phyloP scores from a whole-genome alignment of 2,888 invertebrate species.

The Zeuzera pyrina region DNA sequence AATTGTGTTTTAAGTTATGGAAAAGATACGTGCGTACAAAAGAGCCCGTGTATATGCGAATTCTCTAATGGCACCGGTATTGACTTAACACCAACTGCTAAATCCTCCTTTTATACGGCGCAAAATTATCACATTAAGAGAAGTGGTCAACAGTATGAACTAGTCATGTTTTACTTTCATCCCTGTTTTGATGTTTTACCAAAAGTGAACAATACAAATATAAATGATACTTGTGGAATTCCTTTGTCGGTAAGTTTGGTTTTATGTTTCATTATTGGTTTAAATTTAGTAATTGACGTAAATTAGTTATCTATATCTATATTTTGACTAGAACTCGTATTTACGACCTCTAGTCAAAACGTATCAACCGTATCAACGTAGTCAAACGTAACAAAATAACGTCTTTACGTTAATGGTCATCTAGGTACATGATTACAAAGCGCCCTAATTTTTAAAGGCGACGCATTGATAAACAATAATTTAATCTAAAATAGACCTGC shows the following conservation, averaged over 20 bases:
- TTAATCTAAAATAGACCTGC: no score
- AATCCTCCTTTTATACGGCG: conserved; percentile 34
- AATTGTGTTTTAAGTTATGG: conserved; percentile 20
- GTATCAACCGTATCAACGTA: no score
- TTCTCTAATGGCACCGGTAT: conserved; percentile 65
- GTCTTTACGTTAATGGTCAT: no score
- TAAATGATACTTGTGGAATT: conserved; percentile 27
- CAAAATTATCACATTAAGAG: conserved; percentile 27
- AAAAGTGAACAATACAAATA: conserved; percentile 21
- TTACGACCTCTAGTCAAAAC: no score
- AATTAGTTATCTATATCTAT: no score
- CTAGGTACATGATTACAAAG: no score
- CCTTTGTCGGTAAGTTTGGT: conserved; percentile 40
- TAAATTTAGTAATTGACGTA: no score
- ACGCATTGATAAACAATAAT: no score
- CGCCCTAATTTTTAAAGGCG: no score
- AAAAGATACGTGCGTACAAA: conserved; percentile 42
- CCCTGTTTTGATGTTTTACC: conserved; percentile 45
- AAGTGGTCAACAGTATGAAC: conserved; percentile 26
- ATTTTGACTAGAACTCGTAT: no score
- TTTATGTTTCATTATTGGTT: conserved; percentile 6
- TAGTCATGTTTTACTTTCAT: conserved; percentile 51
- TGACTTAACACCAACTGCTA: conserved; percentile 44
- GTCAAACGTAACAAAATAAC: no score
- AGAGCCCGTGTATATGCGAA: conserved; percentile 50